Evolutionary conservation across 1,140 invertebrate species (phyloP).

Genomic region (Bombyx mandarina): DNA sequence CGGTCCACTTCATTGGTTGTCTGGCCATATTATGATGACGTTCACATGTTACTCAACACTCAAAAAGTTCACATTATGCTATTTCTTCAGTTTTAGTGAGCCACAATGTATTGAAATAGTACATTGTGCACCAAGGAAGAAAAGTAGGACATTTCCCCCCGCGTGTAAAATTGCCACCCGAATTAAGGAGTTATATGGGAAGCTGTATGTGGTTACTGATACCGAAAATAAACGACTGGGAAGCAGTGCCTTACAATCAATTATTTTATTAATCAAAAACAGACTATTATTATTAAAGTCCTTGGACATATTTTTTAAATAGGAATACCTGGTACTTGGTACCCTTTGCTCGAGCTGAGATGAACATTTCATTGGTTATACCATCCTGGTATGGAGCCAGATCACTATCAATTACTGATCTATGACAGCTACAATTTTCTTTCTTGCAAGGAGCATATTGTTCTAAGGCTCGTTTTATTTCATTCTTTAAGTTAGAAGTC

Average conservation of each 20-base stretch:
- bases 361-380: conserved; percentile 78
- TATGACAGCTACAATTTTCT: conserved; percentile 75
- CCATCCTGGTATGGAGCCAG: conserved; percentile 77
- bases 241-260: too few relatives aligned
- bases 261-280: too few relatives aligned
- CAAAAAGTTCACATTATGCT: too few relatives aligned
- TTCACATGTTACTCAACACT: too few relatives aligned
- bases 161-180: too few relatives aligned
- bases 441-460: conserved; percentile 60
- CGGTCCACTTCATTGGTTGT: too few relatives aligned
- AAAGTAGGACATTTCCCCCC: too few relatives aligned
- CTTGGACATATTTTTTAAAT: background rate
- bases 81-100: too few relatives aligned
- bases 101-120: too few relatives aligned
- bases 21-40: too few relatives aligned
- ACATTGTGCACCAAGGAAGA: too few relatives aligned
- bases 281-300: background rate
- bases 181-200: background rate
- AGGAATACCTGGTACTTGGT: conserved; percentile 83
- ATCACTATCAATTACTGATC: conserved; percentile 77
- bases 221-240: too few relatives aligned
- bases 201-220: background rate
- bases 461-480: conserved; percentile 51
- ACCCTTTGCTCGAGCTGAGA: conserved; percentile 74
- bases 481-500: conserved; percentile 38